These are phyloP conservation scores for Aviceda subcristata DNA, from an alignment of 2,113 vertebrate species.

Conservation along the genomic window DNA sequence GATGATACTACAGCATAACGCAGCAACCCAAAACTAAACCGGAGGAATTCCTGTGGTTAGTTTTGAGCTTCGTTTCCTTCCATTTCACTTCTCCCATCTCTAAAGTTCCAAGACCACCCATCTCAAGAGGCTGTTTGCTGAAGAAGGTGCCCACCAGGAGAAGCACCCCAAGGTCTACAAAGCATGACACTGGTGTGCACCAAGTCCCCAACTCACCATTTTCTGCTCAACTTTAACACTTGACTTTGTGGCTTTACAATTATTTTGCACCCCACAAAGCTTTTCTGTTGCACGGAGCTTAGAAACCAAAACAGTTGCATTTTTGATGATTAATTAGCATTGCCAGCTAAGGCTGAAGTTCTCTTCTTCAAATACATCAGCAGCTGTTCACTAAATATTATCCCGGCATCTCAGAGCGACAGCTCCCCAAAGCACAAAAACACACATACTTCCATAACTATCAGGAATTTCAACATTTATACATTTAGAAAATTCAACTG, in stretches of 20 bases:
- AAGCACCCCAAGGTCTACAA: not conserved
- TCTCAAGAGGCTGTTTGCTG: not conserved
- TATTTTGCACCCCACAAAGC: not conserved
- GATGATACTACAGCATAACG: rapidly evolving
- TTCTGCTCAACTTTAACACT: not conserved
- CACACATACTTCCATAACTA: not conserved
- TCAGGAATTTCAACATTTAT: not conserved
- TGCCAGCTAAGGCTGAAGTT: not conserved
- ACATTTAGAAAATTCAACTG: not conserved
- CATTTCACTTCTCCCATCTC: not conserved
- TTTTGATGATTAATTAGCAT: not conserved
- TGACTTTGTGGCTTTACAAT: not conserved
- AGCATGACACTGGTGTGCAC: not conserved
- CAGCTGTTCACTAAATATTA: not conserved
- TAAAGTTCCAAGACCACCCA: not conserved
- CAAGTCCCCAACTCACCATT: not conserved
- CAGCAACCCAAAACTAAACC: not conserved
- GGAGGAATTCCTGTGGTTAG: too few relatives aligned
- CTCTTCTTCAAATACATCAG: not conserved
- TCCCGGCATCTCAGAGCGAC: not conserved
- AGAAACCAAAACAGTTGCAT: not conserved
- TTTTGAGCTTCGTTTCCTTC: not conserved
- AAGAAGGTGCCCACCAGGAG: not conserved
- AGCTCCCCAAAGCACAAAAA: not conserved
- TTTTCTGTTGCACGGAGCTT: not conserved